phyloP scores from a whole-genome alignment of 2,797 vertebrate genomes.

The Atherinosoma microstoma region DNA sequence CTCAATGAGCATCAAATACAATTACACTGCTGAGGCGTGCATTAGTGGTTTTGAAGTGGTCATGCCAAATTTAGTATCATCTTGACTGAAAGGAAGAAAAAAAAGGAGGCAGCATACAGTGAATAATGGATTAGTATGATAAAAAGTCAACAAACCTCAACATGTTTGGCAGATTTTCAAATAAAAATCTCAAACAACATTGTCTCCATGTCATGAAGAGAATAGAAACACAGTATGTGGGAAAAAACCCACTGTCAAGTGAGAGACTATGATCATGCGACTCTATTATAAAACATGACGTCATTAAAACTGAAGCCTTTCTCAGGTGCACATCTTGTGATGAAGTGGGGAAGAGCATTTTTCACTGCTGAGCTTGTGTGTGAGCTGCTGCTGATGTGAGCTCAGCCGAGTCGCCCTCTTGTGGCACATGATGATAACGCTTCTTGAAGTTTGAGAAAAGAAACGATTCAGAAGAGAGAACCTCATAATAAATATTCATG shows the following conservation, averaged over 20 bases:
- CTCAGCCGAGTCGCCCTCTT: constrained; percentile 66
- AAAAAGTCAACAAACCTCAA: constrained; percentile 18
- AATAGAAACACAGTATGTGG: background rate
- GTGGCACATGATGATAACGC: constrained; percentile 48
- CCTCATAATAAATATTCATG: background rate
- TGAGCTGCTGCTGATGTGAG: constrained; percentile 33
- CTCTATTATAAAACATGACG: background rate
- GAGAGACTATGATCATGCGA: background rate
- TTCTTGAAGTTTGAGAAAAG: accelerated
- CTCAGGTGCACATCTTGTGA: constrained; percentile 6
- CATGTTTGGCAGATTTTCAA: constrained; percentile 6
- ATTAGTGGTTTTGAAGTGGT: constrained; percentile 70
- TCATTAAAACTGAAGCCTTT: constrained; percentile 16
- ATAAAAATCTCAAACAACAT: constrained; percentile 4
- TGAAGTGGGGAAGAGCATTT: constrained; percentile 21
- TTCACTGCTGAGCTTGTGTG: constrained; percentile 5
- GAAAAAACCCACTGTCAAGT: background rate
- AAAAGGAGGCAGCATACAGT: background rate
- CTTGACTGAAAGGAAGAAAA: constrained; percentile 18
- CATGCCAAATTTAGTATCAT: constrained; percentile 48
- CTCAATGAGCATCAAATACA: constrained; percentile 57
- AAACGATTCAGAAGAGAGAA: background rate
- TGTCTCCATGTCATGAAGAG: background rate
- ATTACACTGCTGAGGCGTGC: constrained; percentile 42
- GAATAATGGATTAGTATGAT: constrained; percentile 38